Conservation (phyloP, 2,113 vertebrate genomes). For the Sylvilagus bachmani region DNA sequence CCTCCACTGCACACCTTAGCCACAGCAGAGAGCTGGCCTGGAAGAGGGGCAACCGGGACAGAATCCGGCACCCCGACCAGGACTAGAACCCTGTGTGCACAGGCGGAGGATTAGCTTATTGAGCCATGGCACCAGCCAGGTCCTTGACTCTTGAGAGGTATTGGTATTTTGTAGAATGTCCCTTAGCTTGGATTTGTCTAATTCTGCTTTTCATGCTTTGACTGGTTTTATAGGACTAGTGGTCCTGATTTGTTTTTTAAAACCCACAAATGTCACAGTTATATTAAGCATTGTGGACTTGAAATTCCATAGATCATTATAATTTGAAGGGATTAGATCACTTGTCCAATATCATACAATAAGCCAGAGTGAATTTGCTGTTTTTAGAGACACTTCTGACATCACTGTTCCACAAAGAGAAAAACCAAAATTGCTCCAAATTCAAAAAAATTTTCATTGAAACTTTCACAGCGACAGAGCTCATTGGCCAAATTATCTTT, state of each 20-base stretch:
- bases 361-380: constrained; percentile 49
- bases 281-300: constrained; percentile 47
- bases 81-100: no score
- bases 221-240: not conserved
- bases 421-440: constrained; percentile 54
- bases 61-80: no score
- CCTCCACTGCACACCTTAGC: no score
- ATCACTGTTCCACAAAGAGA: constrained; percentile 2
- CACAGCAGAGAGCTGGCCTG: no score
- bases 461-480: constrained; percentile 48
- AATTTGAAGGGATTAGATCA: constrained; percentile 62
- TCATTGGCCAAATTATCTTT: constrained; percentile 35
- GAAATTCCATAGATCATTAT: constrained; percentile 47
- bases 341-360: not conserved
- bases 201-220: constrained; percentile 32
- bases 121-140: no score
- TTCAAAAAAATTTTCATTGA: constrained; percentile 49
- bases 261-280: constrained; percentile 51
- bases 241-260: constrained; percentile 46
- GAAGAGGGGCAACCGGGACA: no score
- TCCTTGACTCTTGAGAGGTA: no score
- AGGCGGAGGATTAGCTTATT: no score
- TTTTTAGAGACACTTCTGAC: constrained; percentile 13
- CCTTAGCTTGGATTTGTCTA: constrained; percentile 33
- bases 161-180: not conserved